Evolutionary conservation across 2,797 vertebrate genomes (phyloP).

Genomic region (Spinus pinus): DNA sequence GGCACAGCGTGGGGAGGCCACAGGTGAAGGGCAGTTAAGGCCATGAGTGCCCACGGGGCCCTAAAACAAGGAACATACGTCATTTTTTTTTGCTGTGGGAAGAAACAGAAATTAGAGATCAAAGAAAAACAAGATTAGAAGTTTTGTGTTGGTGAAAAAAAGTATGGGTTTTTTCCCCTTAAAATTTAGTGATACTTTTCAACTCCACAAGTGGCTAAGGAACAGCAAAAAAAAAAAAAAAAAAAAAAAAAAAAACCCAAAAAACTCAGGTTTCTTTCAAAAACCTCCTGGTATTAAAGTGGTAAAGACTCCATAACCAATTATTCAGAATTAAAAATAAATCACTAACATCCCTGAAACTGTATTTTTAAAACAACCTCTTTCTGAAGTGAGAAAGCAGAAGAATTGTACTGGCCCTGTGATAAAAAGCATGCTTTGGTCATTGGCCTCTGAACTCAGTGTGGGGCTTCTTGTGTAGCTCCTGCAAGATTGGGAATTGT

Average conservation of each 20-base stretch:
- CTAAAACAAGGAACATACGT: background rate
- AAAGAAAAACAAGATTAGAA: background rate
- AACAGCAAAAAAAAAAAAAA: background rate
- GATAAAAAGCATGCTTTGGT: background rate
- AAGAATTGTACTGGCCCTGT: background rate
- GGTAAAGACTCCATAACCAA: background rate
- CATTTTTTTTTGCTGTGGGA: background rate
- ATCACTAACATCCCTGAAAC: background rate
- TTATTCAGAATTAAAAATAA: background rate
- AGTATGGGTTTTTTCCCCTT: rapidly evolving
- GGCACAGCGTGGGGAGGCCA: background rate
- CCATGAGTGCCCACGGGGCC: background rate
- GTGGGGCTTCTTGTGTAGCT: background rate
- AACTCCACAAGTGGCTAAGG: background rate
- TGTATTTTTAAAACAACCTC: background rate
- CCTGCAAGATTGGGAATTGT: background rate
- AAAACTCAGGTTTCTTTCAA: background rate
- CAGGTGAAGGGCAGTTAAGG: background rate
- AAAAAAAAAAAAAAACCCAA: too few species aligned
- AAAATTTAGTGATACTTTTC: background rate
- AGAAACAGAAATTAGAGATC: background rate
- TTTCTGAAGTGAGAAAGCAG: background rate
- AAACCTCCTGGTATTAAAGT: background rate
- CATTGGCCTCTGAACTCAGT: background rate
- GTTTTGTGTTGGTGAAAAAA: background rate